phyloP scores from a whole-genome alignment of 2,888 invertebrate genomes.

The Agrochola macilenta region DNA sequence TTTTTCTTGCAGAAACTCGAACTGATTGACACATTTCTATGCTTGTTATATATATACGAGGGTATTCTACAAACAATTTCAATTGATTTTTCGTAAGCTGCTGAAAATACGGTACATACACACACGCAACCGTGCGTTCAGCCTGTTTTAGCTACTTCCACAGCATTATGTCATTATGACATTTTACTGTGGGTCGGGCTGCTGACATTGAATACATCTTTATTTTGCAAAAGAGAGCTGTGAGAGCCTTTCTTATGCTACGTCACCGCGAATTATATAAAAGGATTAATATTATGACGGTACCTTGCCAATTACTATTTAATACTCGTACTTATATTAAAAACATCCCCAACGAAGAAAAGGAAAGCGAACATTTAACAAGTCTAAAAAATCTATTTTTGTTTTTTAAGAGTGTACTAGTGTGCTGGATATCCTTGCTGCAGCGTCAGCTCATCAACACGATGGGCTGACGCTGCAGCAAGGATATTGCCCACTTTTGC shows the following conservation, averaged over 20 bases:
- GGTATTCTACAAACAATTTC: background rate
- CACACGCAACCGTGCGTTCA: background rate
- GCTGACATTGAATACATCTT: background rate
- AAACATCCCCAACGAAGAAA: too few relatives aligned
- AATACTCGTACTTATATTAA: too few relatives aligned
- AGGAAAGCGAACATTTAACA: too few relatives aligned
- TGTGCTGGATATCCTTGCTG: too few relatives aligned
- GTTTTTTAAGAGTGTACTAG: too few relatives aligned
- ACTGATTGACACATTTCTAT: background rate
- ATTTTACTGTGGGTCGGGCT: background rate
- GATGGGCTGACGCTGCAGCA: too few relatives aligned
- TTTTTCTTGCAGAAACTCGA: conserved; percentile 4
- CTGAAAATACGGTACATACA: background rate
- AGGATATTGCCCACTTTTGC: too few relatives aligned
- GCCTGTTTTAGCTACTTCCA: background rate
- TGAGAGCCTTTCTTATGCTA: background rate
- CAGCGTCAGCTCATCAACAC: too few relatives aligned
- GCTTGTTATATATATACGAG: background rate
- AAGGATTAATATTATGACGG: background rate
- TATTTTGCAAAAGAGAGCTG: background rate
- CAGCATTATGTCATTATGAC: background rate
- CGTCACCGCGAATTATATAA: background rate
- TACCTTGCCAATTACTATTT: background rate
- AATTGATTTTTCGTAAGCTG: background rate
- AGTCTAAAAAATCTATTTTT: too few relatives aligned